Evolutionary conservation across 2,888 invertebrate species (phyloP).

Genomic region (Auanema freiburgensis): DNA sequence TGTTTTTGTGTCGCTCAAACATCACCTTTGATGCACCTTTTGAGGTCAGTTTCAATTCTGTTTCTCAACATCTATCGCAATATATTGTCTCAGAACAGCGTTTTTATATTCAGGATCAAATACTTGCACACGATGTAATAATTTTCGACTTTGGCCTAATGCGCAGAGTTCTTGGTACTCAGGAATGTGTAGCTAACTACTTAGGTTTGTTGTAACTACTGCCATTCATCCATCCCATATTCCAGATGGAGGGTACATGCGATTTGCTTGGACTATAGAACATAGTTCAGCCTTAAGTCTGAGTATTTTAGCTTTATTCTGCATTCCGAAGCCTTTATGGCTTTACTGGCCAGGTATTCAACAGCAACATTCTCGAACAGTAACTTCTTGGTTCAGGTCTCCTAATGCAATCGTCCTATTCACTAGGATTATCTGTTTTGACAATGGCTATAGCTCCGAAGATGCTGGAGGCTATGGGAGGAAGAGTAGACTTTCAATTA

Average conservation of each 20-base stretch:
- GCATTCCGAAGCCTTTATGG: constrained; percentile 50
- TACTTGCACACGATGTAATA: constrained; percentile 62
- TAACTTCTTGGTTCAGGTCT: neutral
- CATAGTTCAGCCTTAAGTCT: constrained; percentile 51
- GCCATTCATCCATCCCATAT: neutral
- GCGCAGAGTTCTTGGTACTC: constrained; percentile 61
- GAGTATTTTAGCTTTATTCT: constrained; percentile 41
- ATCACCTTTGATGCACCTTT: constrained; percentile 46
- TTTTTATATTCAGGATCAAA: constrained; percentile 24
- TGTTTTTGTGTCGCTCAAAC: constrained; percentile 57
- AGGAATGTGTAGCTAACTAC: constrained; percentile 64
- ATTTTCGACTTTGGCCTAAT: constrained; percentile 64
- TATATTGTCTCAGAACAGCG: neutral
- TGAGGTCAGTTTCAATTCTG: constrained; percentile 24
- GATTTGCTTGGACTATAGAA: constrained; percentile 57
- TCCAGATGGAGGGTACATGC: constrained; percentile 62
- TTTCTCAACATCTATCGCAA: too few relatives aligned
- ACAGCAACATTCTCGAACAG: too few relatives aligned
- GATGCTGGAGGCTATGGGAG: constrained; percentile 51
- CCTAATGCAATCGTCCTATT: constrained; percentile 60
- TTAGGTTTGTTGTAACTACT: constrained; percentile 33
- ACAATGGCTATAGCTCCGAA: constrained; percentile 64
- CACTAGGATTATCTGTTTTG: constrained; percentile 61
- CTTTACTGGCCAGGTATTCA: constrained; percentile 59
- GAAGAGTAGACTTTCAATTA: constrained; percentile 35